Base-by-base conservation (phyloP, 2,113 vertebrate species). In the Lanius collurio region DNA sequence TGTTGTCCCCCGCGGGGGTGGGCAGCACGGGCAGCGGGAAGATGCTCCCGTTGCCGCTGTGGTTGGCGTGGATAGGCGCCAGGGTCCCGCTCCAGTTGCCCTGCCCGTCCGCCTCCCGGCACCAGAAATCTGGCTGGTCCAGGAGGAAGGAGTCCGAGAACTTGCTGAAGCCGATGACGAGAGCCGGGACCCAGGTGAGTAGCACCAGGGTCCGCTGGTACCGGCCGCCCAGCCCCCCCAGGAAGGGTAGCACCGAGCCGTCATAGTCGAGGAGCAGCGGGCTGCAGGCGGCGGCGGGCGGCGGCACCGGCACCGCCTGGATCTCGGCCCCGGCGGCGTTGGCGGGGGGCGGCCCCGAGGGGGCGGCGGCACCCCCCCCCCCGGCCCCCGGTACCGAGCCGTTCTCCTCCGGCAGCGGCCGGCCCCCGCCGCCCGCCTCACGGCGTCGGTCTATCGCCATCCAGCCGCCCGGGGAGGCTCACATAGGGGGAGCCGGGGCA, bases 121-220 rank as follows among this genome's bases (percentile, higher is more conserved):
- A 99, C 97, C 98, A 98, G 97, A 98, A 98, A 89, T 98, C 97
- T 7, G 98, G 99, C 88, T 99, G 99, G 60, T 99, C 99, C 97
- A 99, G 91, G 7, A 99, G 98, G 93, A 99, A 99, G 94, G 98
- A 99, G 98, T 99, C 99, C 91, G 99, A 99, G 97, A 99, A 99
- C 97, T 99, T 99, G 93, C 99, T 99, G 94, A 99, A 99, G 93
- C 99, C 99, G 77, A 99, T 99, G 96, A 99, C 98, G 55, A 99
- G 97, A 37, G 99, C 99, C 13, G 99, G 99, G 49, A 99, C 97
- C 99, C 99, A 99, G 84, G 99, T 92, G n/a, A n/a, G n/a, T n/a
- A n/a, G n/a, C n/a, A n/a, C n/a, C n/a, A n/a, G n/a, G n/a, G n/a
- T n/a, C n/a, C 97, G 98, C 98, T 99, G 99, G 90, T 98, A 98